Evolutionary conservation across 2,888 invertebrate species (phyloP).

Genomic region (Drosophila helvetica): DNA sequence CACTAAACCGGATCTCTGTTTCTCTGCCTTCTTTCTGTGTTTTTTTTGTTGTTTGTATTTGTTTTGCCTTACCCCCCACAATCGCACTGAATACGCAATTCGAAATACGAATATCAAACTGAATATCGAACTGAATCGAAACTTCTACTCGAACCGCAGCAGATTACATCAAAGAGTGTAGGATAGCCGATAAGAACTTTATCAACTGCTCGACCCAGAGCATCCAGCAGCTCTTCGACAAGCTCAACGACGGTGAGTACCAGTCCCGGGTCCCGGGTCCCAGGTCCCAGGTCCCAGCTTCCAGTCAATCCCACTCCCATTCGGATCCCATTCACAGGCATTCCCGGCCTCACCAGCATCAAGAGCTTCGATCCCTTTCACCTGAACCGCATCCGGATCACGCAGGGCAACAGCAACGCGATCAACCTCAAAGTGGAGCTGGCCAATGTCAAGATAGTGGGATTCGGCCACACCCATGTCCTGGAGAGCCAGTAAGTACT

Average conservation of each 20-base stretch:
- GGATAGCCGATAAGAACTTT: constrained; percentile 87
- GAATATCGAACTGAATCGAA: constrained; percentile 45
- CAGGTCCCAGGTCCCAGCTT: too few relatives aligned
- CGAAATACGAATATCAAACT: constrained; percentile 32
- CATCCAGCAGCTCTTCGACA: constrained; percentile 88
- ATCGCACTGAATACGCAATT: constrained; percentile 6
- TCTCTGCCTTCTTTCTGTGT: constrained; percentile 56
- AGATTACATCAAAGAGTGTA: constrained; percentile 88
- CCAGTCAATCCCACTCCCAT: neutral
- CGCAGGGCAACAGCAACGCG: constrained; percentile 89
- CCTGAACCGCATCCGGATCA: constrained; percentile 88
- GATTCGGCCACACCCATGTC: constrained; percentile 88
- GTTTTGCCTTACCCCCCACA: constrained; percentile 24
- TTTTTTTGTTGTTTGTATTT: constrained; percentile 26
- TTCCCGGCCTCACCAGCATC: constrained; percentile 84
- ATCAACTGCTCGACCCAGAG: constrained; percentile 88
- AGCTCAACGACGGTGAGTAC: constrained; percentile 86
- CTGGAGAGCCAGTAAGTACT: constrained; percentile 86
- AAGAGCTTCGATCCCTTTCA: constrained; percentile 88
- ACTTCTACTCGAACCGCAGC: constrained; percentile 85
- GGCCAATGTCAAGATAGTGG: constrained; percentile 88
- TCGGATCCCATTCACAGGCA: constrained; percentile 58
- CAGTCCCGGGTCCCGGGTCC: neutral
- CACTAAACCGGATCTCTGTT: constrained; percentile 69
- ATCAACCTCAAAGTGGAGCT: constrained; percentile 90